These are phyloP conservation scores for Micrastur ruficollis DNA, from an alignment of 2,797 vertebrate species.

Conservation along the genomic window DNA sequence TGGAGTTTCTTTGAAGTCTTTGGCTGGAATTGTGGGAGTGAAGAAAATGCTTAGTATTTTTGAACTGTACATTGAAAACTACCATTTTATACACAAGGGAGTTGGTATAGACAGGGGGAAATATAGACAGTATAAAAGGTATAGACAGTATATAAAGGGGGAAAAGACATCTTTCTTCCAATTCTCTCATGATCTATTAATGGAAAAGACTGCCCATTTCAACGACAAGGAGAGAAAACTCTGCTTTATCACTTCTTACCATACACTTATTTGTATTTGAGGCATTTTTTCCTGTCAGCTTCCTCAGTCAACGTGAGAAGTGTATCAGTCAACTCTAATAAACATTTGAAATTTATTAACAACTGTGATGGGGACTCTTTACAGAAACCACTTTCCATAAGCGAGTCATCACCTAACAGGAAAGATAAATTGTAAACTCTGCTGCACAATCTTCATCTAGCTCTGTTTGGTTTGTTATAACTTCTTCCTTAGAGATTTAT, in stretches of 20 bases:
- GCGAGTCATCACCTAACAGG: not conserved
- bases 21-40: not conserved
- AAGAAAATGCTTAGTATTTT: not conserved
- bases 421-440: not conserved
- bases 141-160: not conserved
- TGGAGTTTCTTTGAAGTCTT: not conserved
- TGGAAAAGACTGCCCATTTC: not conserved
- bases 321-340: not conserved
- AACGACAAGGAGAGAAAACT: not conserved
- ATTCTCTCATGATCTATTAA: not conserved
- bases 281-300: not conserved
- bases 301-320: not conserved
- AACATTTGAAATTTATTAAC: not conserved
- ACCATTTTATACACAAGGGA: not conserved
- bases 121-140: not conserved
- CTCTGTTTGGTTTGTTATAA: not conserved
- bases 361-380: not conserved
- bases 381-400: not conserved
- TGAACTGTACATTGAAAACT: not conserved
- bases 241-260: not conserved
- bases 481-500: not conserved
- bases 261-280: not conserved
- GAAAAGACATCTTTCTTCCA: not conserved
- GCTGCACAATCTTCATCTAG: not conserved
- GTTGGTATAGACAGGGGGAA: not conserved